Conservation (phyloP, 2,113 vertebrate genomes). For the Syngnathus scovelli region DNA sequence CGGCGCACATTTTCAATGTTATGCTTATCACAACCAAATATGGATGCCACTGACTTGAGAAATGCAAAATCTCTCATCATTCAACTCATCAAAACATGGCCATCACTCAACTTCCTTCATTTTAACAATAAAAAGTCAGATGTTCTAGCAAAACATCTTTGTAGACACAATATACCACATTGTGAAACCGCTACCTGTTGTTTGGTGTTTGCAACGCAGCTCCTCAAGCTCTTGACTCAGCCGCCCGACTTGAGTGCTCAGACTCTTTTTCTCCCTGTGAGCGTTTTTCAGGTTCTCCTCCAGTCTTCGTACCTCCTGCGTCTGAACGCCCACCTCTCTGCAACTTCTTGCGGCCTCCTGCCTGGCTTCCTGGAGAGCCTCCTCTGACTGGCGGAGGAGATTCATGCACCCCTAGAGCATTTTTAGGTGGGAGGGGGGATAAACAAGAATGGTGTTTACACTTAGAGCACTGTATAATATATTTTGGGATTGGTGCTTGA, state of each 20-base stretch:
- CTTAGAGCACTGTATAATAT: too few species aligned
- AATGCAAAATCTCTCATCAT: too few species aligned
- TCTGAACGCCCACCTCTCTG: conserved; percentile 20
- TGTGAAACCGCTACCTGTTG: conserved; percentile 45
- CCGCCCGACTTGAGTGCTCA: conserved; percentile 16
- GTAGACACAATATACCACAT: background rate
- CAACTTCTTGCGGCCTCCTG: conserved; percentile 14
- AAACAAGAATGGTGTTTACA: too few species aligned
- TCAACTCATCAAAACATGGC: too few species aligned
- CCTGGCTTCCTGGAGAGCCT: conserved; percentile 41
- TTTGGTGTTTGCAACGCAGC: conserved; percentile 25
- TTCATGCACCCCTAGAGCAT: conserved; percentile 27
- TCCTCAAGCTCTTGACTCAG: conserved; percentile 40
- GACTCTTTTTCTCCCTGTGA: conserved; percentile 31
- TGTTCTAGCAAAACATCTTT: background rate
- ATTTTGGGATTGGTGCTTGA: too few species aligned
- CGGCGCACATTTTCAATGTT: too few species aligned
- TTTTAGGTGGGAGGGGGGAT: too few species aligned
- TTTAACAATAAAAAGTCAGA: too few species aligned
- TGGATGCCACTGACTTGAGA: too few species aligned
- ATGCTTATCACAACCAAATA: too few species aligned
- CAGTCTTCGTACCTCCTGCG: conserved; percentile 33
- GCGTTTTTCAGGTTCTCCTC: conserved; percentile 30
- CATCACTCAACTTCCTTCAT: too few species aligned
- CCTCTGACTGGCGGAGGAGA: conserved; percentile 34